Evolutionary conservation across 2,797 vertebrate genomes (phyloP).

Genomic region (Sebastiscus tertius): DNA sequence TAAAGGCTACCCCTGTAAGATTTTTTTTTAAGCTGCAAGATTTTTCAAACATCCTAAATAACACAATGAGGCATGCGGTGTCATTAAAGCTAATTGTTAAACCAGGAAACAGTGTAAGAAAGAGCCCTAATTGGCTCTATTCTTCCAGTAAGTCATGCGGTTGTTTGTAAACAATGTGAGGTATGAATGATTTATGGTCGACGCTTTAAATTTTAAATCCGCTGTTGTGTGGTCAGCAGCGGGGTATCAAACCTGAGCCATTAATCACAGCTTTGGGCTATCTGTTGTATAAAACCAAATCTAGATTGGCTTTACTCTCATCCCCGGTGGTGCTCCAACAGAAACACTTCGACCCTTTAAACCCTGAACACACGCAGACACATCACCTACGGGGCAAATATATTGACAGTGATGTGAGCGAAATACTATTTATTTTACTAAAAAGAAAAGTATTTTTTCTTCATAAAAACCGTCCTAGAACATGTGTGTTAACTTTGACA

Average conservation of each 20-base stretch:
- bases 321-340: not conserved
- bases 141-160: not conserved
- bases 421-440: not conserved
- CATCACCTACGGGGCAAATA: not conserved
- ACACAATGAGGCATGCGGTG: not conserved
- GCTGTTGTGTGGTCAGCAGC: constrained; percentile 20
- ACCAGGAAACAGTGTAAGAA: not conserved
- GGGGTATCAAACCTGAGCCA: constrained; percentile 11
- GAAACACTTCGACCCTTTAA: not conserved
- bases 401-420: not conserved
- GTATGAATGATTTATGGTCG: constrained; percentile 34
- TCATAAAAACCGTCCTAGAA: not conserved
- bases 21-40: not conserved
- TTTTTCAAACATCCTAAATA: not conserved
- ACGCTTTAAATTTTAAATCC: constrained; percentile 18
- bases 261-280: constrained; percentile 21
- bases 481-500: too few relatives aligned
- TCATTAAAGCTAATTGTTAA: not conserved
- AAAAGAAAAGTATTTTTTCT: not conserved
- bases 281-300: constrained; percentile 5
- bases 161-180: constrained; percentile 2
- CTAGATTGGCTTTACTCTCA: not conserved
- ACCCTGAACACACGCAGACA: not conserved
- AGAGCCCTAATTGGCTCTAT: not conserved
- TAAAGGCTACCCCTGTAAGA: not conserved